These are phyloP conservation scores for Crotalus helleri DNA, from an alignment of 2,113 vertebrate species.

Conservation along the genomic window DNA sequence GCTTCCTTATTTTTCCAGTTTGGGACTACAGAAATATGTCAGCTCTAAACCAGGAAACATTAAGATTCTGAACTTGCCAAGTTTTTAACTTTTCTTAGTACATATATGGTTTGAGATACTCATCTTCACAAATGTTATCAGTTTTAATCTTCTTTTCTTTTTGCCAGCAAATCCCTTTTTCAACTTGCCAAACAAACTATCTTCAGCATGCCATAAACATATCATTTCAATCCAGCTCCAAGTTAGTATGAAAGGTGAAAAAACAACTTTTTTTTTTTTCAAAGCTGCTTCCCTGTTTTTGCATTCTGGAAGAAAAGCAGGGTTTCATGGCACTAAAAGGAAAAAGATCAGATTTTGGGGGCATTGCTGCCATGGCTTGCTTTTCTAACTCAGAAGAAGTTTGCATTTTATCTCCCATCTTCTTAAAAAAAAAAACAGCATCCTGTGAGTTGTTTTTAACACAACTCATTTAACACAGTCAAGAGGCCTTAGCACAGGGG, in stretches of 20 bases:
- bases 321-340: background rate
- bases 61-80: background rate
- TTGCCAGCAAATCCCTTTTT: background rate
- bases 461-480: too few relatives aligned
- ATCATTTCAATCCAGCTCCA: background rate
- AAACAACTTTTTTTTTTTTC: background rate
- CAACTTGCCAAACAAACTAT: background rate
- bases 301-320: too few relatives aligned
- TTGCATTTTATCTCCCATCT: too few relatives aligned
- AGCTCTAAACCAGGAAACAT: background rate
- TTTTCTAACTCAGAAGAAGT: background rate
- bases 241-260: background rate
- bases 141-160: background rate
- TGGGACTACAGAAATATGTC: conserved; percentile 53
- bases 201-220: background rate
- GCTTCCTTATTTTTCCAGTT: conserved; percentile 45
- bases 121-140: background rate
- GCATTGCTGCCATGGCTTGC: background rate
- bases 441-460: too few relatives aligned
- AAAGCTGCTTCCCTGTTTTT: background rate
- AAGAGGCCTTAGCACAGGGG: too few relatives aligned
- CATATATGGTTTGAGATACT: background rate
- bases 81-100: background rate
- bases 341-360: background rate
- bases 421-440: too few relatives aligned